Conservation (phyloP, 2,113 vertebrate species). For the Mastomys natalensis region DNA sequence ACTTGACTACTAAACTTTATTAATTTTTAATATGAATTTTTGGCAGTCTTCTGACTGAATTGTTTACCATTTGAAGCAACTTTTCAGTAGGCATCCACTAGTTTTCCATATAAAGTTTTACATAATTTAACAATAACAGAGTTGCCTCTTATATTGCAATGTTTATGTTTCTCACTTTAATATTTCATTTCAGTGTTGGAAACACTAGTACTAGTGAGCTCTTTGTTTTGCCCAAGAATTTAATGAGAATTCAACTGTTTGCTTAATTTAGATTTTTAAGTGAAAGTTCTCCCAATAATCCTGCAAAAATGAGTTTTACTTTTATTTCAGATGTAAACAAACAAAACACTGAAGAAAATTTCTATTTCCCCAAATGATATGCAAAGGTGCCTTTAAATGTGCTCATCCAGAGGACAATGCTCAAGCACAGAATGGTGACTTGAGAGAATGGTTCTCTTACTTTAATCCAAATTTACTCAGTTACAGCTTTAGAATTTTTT, state of each 20-base stretch:
- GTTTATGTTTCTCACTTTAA: slow-evolving; percentile 6
- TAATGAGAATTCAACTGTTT: not conserved
- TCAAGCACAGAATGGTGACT: not conserved
- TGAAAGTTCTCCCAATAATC: not conserved
- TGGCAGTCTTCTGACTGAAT: not conserved
- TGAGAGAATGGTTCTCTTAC: not conserved
- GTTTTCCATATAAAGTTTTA: not conserved
- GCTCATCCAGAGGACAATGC: not conserved
- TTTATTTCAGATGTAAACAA: not conserved
- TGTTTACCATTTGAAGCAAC: not conserved
- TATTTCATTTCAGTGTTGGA: not conserved
- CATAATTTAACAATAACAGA: not conserved
- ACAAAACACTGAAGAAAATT: not conserved
- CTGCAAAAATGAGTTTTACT: slow-evolving; percentile 7
- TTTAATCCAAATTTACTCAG: not conserved
- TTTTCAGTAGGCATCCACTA: not conserved
- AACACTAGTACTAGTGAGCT: not conserved
- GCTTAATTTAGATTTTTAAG: slow-evolving; percentile 15
- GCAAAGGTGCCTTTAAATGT: not conserved
- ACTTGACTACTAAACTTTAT: not conserved
- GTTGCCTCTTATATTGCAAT: not conserved
- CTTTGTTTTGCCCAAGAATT: not conserved
- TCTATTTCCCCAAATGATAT: not conserved
- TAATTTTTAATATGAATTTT: not conserved
- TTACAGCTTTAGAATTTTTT: not conserved